These are phyloP conservation scores for Cydia fagiglandana DNA, from an alignment of 1,140 invertebrate species.

Conservation along the genomic window DNA sequence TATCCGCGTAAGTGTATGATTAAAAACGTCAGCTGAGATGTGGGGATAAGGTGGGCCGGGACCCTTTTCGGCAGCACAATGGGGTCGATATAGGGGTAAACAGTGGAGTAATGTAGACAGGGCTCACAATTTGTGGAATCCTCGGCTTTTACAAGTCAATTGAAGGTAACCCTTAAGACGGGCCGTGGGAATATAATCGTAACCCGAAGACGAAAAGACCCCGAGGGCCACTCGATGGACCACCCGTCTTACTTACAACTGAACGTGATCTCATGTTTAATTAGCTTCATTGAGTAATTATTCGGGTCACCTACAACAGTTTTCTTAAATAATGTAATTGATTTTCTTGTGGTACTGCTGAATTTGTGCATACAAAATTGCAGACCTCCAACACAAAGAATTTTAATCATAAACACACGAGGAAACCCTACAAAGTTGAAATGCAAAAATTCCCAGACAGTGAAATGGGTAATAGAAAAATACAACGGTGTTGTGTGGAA, in stretches of 20 bases:
- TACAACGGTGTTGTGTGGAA: conserved; percentile 1
- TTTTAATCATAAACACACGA: conserved; percentile 24
- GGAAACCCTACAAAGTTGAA: conserved; percentile 15
- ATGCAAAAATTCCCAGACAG: conserved; percentile 23
- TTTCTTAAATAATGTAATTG: not conserved
- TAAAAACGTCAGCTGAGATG: conserved; percentile 18
- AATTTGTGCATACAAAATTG: conserved; percentile 9
- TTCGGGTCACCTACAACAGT: not conserved
- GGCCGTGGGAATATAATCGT: conserved; percentile 42
- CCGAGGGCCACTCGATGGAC: conserved; percentile 9
- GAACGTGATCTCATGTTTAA: not conserved
- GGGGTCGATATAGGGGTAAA: conserved; percentile 27
- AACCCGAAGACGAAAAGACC: conserved; percentile 12
- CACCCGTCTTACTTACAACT: not conserved
- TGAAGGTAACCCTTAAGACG: conserved; percentile 46
- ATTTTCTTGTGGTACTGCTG: not conserved
- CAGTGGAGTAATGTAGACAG: conserved; percentile 33
- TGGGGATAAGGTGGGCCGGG: conserved; percentile 2
- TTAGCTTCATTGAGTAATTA: not conserved
- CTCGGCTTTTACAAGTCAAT: conserved; percentile 42
- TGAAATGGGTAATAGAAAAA: conserved; percentile 22
- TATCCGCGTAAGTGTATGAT: conserved; percentile 13
- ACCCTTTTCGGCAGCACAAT: conserved; percentile 25
- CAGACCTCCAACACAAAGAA: conserved; percentile 4
- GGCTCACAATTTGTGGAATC: conserved; percentile 27